Evolutionary conservation across 1,140 invertebrate species (phyloP), one percentile per base, ranked within the genome.

Genomic region (Drosophila baimaii): DNA sequence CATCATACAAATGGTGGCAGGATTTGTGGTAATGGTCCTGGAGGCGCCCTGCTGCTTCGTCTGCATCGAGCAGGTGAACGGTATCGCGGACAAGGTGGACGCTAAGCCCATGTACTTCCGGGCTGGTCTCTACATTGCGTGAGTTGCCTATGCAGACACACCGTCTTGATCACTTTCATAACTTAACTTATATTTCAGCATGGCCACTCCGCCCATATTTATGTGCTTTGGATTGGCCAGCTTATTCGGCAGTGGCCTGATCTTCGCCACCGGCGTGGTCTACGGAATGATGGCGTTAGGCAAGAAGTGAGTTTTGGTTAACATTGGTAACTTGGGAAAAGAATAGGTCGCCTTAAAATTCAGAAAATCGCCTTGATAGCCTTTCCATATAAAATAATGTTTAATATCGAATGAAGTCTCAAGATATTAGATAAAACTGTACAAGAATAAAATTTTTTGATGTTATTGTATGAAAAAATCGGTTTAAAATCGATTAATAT

Each of bases 31-130:
- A 46, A 94, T 98, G 72, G 94, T 96, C 6, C 94, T 98, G 81
- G 98, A 99, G 93, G 98, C 98, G 12, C 98, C 98, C 0, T 98
- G 97, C 91, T 98, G 98, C 93, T 99, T 98, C 92, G 94, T 97
- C 91, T 99, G 98, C 93, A 95, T 99, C 73, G 98, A 98, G 90
- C 96, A 97, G 93, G 97, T 98, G 62, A 96, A 98, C 92, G 94
- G 94, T 58, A 93, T 98, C 25, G 96, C 96, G 47, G 95, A 95
- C 79, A 95, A 94, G 92, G 95, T 97, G 44, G 97, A 99, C 79
- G 93, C 94, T 44, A 94, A 96, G 79, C 97, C 97, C 3, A 95
- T 97, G 91, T 99, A 97, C 96, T 96, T 98, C 84, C 96, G 97
- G 93, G 98, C 97, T n/a, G 94, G 94, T 9, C 93, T 95, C 52